Evolutionary conservation across 2,888 invertebrate species (phyloP).

Genomic region (Drosophila anomalata): DNA sequence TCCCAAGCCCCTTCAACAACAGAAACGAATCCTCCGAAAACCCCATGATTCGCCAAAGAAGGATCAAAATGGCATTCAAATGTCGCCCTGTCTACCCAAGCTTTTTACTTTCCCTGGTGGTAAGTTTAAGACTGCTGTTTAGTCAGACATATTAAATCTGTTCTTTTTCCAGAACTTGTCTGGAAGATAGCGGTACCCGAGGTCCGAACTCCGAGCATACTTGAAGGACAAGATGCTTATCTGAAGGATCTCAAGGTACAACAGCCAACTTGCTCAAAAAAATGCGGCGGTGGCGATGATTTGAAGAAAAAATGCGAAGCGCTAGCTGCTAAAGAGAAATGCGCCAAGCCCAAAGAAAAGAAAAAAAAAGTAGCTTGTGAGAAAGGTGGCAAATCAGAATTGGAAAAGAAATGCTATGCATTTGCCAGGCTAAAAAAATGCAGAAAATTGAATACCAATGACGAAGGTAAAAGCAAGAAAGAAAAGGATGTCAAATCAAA

Average conservation of each 20-base stretch:
- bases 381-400: background rate
- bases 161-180: background rate
- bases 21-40: background rate
- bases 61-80: background rate
- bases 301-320: background rate
- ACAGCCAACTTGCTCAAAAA: background rate
- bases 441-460: background rate
- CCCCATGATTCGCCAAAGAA: background rate
- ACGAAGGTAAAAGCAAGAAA: background rate
- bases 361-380: background rate
- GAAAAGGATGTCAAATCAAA: background rate
- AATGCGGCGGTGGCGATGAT: background rate
- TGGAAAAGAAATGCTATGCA: background rate
- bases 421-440: background rate
- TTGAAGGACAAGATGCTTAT: background rate
- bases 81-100: background rate
- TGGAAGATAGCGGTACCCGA: background rate
- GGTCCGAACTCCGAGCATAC: too few relatives aligned
- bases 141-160: background rate
- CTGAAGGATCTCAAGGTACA: background rate
- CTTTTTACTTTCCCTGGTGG: background rate
- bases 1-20: background rate
- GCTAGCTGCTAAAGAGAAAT: background rate
- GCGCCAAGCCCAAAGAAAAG: background rate
- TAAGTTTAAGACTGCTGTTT: background rate